Evolutionary conservation across 2,888 invertebrate species (phyloP), one percentile per base, ranked within the genome.

Genomic region (Poecilobothrus nobilitatus): DNA sequence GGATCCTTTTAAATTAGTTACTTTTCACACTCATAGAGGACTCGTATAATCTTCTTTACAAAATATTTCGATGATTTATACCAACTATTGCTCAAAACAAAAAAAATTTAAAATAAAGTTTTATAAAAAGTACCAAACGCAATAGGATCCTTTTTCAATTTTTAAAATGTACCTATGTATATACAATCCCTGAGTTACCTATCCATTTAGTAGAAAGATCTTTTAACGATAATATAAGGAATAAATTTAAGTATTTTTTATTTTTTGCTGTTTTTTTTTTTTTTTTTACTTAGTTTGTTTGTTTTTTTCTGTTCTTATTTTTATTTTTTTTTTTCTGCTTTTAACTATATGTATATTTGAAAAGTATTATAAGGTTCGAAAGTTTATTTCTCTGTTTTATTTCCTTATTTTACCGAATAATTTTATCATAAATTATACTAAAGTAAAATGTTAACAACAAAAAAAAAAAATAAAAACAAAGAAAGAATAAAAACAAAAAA

Each of bases 331-430:
- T 41, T 41, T 41, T 41, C 15, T 41, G 41, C 41, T 41, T 41
- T 41, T 41, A 41, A 53, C 53, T 53, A 18, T 37, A 34, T 34
- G 8, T 34, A 34, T 44, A 53, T 53, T 53, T 53, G 53, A 53
- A 53, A 53, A 53, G 53, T 53, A 53, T 53, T 53, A 53, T 53
- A n/a, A 53, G 53, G 53, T 53, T 53, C 53, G 53, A 53, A 53
- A n/a, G 27, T 53, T 53, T 53, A 53, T 53, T 53, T 53, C 18
- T 18, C 18, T 53, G 53, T 53, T 53, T 53, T 53, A 53, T 53
- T 53, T 53, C 53, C 53, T 53, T 53, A 53, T 53, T 53, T 53
- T 53, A 53, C 53, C 53, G 53, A 53, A 53, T 53, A 53, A 53
- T 53, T 53, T 53, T 53, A 53, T 53, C 53, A 53, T 53, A 53